Evolutionary conservation across 2,797 vertebrate species (phyloP).

Genomic region (Mormyrops attenuatus): DNA sequence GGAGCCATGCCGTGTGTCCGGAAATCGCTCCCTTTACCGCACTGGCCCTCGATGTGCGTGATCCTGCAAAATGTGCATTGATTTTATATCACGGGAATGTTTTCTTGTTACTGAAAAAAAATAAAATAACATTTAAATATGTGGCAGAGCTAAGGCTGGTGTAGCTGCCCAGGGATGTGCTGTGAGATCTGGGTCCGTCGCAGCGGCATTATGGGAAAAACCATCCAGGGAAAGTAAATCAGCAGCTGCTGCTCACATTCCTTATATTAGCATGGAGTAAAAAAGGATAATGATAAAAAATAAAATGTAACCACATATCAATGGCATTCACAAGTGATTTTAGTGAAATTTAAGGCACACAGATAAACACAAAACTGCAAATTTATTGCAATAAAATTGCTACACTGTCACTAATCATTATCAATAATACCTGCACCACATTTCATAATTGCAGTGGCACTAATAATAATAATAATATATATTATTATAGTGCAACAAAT

Average conservation of each 20-base stretch:
- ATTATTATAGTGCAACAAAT: background rate
- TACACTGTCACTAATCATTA: background rate
- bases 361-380: background rate
- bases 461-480: background rate
- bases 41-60: background rate
- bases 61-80: background rate
- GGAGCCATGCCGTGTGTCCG: constrained; percentile 37
- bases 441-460: background rate
- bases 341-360: background rate
- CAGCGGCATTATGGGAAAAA: background rate
- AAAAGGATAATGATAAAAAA: background rate
- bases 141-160: background rate
- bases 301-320: background rate
- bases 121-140: background rate
- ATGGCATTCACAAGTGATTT: background rate
- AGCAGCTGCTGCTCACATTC: background rate
- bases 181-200: background rate
- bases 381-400: background rate
- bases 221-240: background rate
- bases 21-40: background rate
- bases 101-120: background rate
- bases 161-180: background rate
- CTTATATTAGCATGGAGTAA: background rate
- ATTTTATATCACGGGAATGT: background rate
- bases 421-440: background rate